A percentile compares a stretch with the other conserved stretches of the same genome.
These are phyloP conservation scores for Echinops telfairi DNA, from an alignment of 2,113 vertebrate species.

Conservation along the genomic window DNA sequence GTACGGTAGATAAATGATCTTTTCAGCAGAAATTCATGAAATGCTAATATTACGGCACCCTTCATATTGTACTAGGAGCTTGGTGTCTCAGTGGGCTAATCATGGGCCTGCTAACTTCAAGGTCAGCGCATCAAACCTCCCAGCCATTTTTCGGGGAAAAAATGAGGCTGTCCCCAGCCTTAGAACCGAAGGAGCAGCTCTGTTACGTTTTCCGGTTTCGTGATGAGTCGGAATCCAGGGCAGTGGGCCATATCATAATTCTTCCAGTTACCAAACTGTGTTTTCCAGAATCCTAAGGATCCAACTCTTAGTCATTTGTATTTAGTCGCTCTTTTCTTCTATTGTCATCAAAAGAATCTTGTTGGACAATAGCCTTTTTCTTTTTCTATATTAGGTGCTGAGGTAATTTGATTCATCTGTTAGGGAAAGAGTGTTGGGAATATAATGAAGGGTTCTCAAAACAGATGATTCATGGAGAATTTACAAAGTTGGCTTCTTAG, in stretches of 20 bases:
- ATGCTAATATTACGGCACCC: conserved; percentile 19
- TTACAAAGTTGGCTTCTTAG: conserved; percentile 59
- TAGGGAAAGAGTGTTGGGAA: conserved; percentile 29
- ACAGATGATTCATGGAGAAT: conserved; percentile 55
- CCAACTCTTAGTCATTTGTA: conserved; percentile 43
- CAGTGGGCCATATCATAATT: conserved; percentile 29
- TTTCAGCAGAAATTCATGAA: conserved; percentile 48
- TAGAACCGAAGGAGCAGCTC: too few species aligned
- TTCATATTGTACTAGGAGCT: neutral
- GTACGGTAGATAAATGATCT: neutral
- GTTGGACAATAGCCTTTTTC: neutral
- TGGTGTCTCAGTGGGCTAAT: too few species aligned
- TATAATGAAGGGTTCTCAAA: conserved; percentile 38
- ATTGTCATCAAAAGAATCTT: neutral
- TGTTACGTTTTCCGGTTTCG: too few species aligned
- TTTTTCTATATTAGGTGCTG: conserved; percentile 36
- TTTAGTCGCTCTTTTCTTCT: conserved; percentile 48
- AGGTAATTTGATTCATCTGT: conserved; percentile 62
- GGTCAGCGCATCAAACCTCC: too few species aligned
- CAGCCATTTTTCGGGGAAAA: too few species aligned
- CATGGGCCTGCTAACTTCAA: too few species aligned
- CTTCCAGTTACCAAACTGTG: neutral
- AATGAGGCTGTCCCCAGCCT: too few species aligned
- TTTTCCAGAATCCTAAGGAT: conserved; percentile 48
- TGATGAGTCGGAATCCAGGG: too few species aligned